Percentiles rank a stretch among this genome's conserved stretches.
These are phyloP conservation scores for Hippopotamus amphibius DNA, from an alignment of 2,113 vertebrate genomes.

Conservation along the genomic window DNA sequence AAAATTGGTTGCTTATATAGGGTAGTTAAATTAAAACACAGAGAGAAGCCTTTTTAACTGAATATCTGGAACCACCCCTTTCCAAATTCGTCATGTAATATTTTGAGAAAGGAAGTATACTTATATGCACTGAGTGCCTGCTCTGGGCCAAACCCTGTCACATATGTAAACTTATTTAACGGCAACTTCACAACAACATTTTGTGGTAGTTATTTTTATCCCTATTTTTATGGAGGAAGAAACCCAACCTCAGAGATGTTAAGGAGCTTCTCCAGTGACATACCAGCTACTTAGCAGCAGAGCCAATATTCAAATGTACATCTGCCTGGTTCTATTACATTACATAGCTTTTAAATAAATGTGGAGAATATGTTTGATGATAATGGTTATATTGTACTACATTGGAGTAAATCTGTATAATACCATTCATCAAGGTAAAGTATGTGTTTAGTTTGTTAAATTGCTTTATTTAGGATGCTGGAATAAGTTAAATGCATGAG, in stretches of 20 bases:
- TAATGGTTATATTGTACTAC: constrained; percentile 45
- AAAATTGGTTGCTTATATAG: not conserved
- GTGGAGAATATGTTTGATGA: constrained; percentile 32
- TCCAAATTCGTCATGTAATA: constrained; percentile 42
- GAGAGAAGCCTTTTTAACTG: constrained; percentile 21
- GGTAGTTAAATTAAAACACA: constrained; percentile 24
- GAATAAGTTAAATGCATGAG: constrained; percentile 36
- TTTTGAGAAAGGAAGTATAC: constrained; percentile 43
- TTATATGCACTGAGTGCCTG: not conserved
- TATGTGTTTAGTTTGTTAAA: constrained; percentile 45
- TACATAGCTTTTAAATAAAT: constrained; percentile 58
- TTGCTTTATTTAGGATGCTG: not conserved
- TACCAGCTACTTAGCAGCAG: constrained; percentile 30
- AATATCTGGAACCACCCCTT: constrained; percentile 39
- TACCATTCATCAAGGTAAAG: constrained; percentile 46
- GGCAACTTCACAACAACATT: constrained; percentile 24
- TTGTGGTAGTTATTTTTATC: constrained; percentile 31
- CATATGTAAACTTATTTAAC: constrained; percentile 53
- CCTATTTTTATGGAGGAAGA: constrained; percentile 43
- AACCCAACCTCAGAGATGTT: constrained; percentile 21
- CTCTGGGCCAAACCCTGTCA: constrained; percentile 20
- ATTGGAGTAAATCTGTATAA: not conserved
- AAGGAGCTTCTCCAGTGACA: constrained; percentile 31
- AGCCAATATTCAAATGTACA: constrained; percentile 69
- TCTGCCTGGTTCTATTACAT: constrained; percentile 39